phyloP scores from a whole-genome alignment of 1,140 invertebrate species.

The Ptiloglossa arizonensis region DNA sequence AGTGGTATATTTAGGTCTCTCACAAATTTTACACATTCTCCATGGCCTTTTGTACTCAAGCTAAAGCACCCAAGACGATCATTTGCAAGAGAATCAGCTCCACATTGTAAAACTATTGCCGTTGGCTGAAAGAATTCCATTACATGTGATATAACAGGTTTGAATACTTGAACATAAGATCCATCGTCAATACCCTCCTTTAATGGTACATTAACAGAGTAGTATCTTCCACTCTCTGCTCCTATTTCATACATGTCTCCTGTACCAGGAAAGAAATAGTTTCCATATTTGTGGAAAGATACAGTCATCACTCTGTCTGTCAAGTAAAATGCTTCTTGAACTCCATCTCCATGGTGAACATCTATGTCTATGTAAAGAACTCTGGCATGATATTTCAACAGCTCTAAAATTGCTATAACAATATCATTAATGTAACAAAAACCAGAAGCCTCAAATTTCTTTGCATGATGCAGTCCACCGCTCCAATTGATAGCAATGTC shows the following conservation, averaged over 20 bases:
- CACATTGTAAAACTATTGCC: slow-evolving; percentile 98
- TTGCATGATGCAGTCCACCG: slow-evolving; percentile 99
- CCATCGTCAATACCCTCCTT: slow-evolving; percentile 98
- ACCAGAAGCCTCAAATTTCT: slow-evolving; percentile 99
- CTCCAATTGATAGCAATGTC: slow-evolving; percentile 99
- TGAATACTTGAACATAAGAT: slow-evolving; percentile 96
- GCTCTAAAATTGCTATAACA: slow-evolving; percentile 97
- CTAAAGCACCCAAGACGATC: slow-evolving; percentile 96
- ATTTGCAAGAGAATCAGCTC: slow-evolving; percentile 97
- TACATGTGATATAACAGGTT: slow-evolving; percentile 95
- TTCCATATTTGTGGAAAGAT: slow-evolving; percentile 99
- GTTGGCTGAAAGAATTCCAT: slow-evolving; percentile 99
- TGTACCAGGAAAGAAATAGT: slow-evolving; percentile 99
- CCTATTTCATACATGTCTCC: slow-evolving; percentile 99
- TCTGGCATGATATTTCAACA: slow-evolving; percentile 96
- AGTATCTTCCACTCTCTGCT: slow-evolving; percentile 95
- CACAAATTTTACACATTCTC: slow-evolving; percentile 98
- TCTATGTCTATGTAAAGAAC: slow-evolving; percentile 99
- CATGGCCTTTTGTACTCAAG: slow-evolving; percentile 94
- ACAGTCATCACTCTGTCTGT: slow-evolving; percentile 99
- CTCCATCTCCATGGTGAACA: slow-evolving; percentile 99
- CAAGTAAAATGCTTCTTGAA: slow-evolving; percentile 99
- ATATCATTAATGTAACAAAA: slow-evolving; percentile 99
- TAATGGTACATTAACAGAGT: slow-evolving; percentile 98
- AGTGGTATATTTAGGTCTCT: slow-evolving; percentile 96